These are phyloP conservation scores for Porites cylindrica DNA, from an alignment of 92 coral and sea anemone genomes.

Conservation along the genomic window DNA sequence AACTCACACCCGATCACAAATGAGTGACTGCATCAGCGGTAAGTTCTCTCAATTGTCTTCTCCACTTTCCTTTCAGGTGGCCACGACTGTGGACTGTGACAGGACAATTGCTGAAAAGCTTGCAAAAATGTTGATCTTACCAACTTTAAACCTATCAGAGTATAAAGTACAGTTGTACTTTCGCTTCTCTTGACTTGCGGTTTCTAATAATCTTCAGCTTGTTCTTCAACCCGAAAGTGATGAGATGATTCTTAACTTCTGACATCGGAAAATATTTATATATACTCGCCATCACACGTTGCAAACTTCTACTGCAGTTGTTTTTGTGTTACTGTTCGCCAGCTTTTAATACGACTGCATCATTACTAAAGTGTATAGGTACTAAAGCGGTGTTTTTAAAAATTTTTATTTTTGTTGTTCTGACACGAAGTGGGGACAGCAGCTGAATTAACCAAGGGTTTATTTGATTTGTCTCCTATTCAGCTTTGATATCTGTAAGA, in stretches of 20 bases:
- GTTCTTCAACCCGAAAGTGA: too few species aligned
- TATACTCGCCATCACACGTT: not conserved
- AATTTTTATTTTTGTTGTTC: not conserved
- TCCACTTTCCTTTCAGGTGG: not conserved
- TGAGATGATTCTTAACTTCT: too few species aligned
- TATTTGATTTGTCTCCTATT: not conserved
- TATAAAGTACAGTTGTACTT: not conserved
- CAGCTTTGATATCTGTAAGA: not conserved
- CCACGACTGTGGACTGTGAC: not conserved
- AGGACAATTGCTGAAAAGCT: not conserved
- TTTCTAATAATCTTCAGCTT: not conserved
- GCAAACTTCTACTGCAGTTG: not conserved
- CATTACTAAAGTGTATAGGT: not conserved
- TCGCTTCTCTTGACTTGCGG: constrained; percentile 14
- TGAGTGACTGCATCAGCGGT: not conserved
- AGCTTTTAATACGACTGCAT: not conserved
- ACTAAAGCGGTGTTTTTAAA: not conserved
- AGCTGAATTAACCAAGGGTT: not conserved
- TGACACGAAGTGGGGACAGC: too few species aligned
- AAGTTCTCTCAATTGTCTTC: not conserved
- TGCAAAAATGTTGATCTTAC: not conserved
- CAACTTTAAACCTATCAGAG: not conserved
- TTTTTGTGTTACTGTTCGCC: constrained; percentile 7
- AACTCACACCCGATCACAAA: not conserved
- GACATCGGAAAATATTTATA: constrained; percentile 1